Percentiles rank a stretch among this genome's conserved stretches.
These are phyloP conservation scores for Scaptodrosophila latifasciaeformis DNA, from an alignment of 2,888 invertebrate genomes.

Conservation along the genomic window DNA sequence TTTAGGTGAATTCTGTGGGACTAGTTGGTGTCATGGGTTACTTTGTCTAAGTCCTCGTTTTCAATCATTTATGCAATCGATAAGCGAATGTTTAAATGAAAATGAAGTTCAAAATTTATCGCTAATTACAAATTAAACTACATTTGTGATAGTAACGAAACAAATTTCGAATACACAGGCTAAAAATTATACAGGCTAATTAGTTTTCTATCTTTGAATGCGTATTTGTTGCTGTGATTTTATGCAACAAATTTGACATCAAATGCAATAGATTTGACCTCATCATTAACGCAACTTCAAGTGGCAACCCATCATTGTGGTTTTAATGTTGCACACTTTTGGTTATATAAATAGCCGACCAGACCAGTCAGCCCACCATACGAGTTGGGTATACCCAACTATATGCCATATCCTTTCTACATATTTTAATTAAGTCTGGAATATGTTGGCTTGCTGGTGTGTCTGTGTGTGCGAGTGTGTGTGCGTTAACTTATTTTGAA, in stretches of 20 bases:
- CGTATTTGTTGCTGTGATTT: neutral
- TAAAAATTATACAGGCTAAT: conserved; percentile 12
- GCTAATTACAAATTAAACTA: conserved; percentile 33
- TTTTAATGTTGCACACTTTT: neutral
- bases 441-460: neutral
- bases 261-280: conserved; percentile 14
- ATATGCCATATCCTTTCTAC: neutral
- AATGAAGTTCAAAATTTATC: too few relatives aligned
- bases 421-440: too few relatives aligned
- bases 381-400: neutral
- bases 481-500: neutral
- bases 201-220: conserved; percentile 4
- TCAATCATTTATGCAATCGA: too few relatives aligned
- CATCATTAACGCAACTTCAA: conserved; percentile 29
- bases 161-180: too few relatives aligned
- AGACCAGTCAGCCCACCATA: too few relatives aligned
- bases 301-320: conserved; percentile 5
- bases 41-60: too few relatives aligned
- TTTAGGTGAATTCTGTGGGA: too few relatives aligned
- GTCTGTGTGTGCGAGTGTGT: too few relatives aligned
- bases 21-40: too few relatives aligned
- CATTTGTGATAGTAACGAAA: too few relatives aligned
- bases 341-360: conserved; percentile 2
- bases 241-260: conserved; percentile 12
- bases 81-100: too few relatives aligned